These are phyloP conservation scores for Drosophila robusta DNA, from an alignment of 2,888 invertebrate genomes.

Conservation along the genomic window DNA sequence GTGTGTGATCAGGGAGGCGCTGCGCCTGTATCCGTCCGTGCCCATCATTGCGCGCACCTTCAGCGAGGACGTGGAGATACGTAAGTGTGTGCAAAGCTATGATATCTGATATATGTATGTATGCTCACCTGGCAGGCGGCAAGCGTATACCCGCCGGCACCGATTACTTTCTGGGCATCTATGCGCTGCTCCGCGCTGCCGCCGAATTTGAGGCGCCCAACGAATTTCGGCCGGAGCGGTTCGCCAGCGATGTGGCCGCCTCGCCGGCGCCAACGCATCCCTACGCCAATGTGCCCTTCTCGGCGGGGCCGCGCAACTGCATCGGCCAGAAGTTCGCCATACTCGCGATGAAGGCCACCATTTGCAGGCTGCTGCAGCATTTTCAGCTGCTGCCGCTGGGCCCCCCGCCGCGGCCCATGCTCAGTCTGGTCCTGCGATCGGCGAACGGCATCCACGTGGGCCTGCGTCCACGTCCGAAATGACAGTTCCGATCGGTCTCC, in stretches of 20 bases:
- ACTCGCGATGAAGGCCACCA: conserved; percentile 82
- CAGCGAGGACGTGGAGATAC: conserved; percentile 86
- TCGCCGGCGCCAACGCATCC: conserved; percentile 71
- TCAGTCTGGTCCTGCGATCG: conserved; percentile 78
- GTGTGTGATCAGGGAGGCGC: conserved; percentile 88
- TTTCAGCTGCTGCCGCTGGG: conserved; percentile 81
- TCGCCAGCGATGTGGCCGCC: conserved; percentile 31
- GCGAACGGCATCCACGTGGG: conserved; percentile 78
- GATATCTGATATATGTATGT: neutral
- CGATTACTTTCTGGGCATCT: conserved; percentile 73
- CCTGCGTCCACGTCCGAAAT: conserved; percentile 34
- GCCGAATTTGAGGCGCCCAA: conserved; percentile 75
- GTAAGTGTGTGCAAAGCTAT: conserved; percentile 81
- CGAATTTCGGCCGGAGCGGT: conserved; percentile 80
- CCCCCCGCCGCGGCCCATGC: conserved; percentile 62
- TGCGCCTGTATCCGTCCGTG: conserved; percentile 88
- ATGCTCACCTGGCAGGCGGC: conserved; percentile 61
- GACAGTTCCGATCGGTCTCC: neutral
- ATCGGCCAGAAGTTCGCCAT: conserved; percentile 84
- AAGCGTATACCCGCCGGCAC: conserved; percentile 75
- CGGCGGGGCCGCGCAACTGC: conserved; percentile 83
- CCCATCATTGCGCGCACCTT: conserved; percentile 87
- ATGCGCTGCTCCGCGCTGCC: conserved; percentile 69
- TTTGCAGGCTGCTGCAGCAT: conserved; percentile 76
- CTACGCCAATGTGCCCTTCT: conserved; percentile 80